Evolutionary conservation across 30 jellyfish, hydroid and myxozoan genomes (phyloP).

Genomic region (Morbakka virulenta): DNA sequence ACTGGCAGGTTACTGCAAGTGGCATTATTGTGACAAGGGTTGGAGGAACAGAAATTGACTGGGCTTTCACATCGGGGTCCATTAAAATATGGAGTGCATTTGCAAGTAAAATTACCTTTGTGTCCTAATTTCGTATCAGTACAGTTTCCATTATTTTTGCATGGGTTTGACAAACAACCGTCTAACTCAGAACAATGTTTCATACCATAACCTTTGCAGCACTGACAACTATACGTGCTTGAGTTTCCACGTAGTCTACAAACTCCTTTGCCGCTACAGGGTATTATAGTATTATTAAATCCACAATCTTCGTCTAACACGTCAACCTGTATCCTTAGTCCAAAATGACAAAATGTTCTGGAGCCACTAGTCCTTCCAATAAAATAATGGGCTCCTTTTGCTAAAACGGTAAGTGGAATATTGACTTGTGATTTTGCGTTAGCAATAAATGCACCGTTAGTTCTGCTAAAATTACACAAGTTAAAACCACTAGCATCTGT

Average conservation of each 20-base stretch:
- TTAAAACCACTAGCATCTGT: not conserved
- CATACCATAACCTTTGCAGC: conserved; percentile 66
- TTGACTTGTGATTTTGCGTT: too few species aligned
- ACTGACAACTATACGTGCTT: conserved; percentile 23
- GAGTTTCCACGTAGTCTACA: conserved; percentile 35
- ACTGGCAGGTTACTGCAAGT: conserved; percentile 33
- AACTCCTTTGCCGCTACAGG: conserved; percentile 46
- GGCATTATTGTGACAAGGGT: conserved; percentile 50
- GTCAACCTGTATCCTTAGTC: conserved; percentile 6
- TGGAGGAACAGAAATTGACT: conserved; percentile 54
- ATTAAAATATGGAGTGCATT: conserved; percentile 59
- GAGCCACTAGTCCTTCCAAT: not conserved
- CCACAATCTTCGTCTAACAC: not conserved
- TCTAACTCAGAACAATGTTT: conserved; percentile 47
- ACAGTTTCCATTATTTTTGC: conserved; percentile 77
- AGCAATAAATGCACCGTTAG: too few species aligned
- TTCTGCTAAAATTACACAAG: not conserved
- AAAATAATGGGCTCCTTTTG: not conserved
- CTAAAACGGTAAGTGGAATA: too few species aligned
- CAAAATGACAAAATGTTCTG: not conserved
- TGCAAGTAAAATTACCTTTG: conserved; percentile 46
- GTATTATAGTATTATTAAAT: not conserved
- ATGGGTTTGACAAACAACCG: conserved; percentile 60
- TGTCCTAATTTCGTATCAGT: conserved; percentile 48
- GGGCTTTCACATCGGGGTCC: conserved; percentile 70